These are phyloP conservation scores for Strongylocentrotus purpuratus DNA, from an alignment of 35 echinoderm and acorn worm species.

Conservation along the genomic window DNA sequence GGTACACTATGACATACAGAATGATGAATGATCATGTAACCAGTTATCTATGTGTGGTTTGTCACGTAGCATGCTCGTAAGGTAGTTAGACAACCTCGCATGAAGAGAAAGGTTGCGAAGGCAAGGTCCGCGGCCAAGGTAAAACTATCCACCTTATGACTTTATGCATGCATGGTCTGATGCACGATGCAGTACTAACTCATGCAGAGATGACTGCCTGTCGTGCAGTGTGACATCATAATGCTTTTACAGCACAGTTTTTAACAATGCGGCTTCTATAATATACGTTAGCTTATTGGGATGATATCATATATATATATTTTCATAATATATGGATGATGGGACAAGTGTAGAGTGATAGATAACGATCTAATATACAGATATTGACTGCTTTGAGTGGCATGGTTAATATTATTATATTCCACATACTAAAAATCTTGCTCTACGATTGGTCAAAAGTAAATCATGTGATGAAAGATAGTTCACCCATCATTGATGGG, in stretches of 20 bases:
- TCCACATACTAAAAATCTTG: too few species aligned
- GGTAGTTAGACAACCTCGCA: constrained; percentile 9
- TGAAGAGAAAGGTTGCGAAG: not conserved
- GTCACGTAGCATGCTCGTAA: not conserved
- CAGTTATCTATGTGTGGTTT: not conserved
- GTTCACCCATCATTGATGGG: too few species aligned
- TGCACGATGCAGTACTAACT: not conserved
- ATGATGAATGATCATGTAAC: not conserved
- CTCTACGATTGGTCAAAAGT: too few species aligned
- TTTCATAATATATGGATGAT: too few species aligned
- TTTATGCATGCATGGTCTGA: not conserved
- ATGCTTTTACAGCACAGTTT: not conserved
- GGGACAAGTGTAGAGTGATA: too few species aligned
- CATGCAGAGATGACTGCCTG: not conserved
- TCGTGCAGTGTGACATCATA: not conserved
- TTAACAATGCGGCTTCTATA: not conserved
- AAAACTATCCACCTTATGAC: not conserved
- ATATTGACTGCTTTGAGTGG: too few species aligned
- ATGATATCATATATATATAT: too few species aligned
- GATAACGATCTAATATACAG: too few species aligned
- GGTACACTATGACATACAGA: too few species aligned
- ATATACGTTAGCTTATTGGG: not conserved
- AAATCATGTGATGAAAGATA: too few species aligned
- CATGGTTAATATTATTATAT: too few species aligned
- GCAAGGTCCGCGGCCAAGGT: not conserved